phyloP scores from a whole-genome alignment of 2,888 invertebrate genomes.

The Thymelicus acteon region DNA sequence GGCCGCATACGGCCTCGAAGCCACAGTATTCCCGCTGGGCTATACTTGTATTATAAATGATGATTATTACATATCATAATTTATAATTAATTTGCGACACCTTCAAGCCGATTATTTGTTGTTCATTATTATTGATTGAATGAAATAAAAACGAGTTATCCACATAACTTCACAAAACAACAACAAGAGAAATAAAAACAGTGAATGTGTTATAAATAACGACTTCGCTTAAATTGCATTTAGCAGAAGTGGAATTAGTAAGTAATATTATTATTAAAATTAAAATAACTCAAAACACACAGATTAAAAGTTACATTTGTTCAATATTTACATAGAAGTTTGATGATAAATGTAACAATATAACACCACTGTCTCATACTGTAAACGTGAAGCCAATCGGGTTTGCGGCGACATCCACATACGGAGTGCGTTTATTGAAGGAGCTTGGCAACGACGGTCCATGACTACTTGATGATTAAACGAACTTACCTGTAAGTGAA shows the following conservation, averaged over 20 bases:
- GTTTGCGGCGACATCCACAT: conserved; percentile 22
- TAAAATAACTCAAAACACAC: conserved; percentile 38
- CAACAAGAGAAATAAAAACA: neutral
- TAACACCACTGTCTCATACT: conserved; percentile 1
- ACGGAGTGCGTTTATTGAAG: conserved; percentile 8
- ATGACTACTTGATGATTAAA: too few relatives aligned
- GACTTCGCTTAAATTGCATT: neutral
- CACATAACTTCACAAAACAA: neutral
- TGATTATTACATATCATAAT: too few relatives aligned
- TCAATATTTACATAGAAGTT: conserved; percentile 39
- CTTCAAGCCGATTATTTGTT: too few relatives aligned
- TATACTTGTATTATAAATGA: too few relatives aligned
- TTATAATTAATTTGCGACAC: too few relatives aligned
- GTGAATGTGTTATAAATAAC: neutral
- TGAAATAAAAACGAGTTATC: too few relatives aligned
- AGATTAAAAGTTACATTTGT: conserved; percentile 38
- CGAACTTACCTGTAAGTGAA: too few relatives aligned
- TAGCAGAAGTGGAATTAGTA: conserved; percentile 38
- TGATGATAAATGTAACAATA: neutral
- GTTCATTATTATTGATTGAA: too few relatives aligned
- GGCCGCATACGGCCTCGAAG: too few relatives aligned
- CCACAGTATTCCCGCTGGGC: too few relatives aligned
- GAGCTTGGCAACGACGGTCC: conserved; percentile 15
- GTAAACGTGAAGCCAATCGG: conserved; percentile 8
- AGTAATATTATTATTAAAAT: conserved; percentile 39